Base-by-base conservation (phyloP, 1,140 invertebrate genomes). In the Eriocheir sinensis region DNA sequence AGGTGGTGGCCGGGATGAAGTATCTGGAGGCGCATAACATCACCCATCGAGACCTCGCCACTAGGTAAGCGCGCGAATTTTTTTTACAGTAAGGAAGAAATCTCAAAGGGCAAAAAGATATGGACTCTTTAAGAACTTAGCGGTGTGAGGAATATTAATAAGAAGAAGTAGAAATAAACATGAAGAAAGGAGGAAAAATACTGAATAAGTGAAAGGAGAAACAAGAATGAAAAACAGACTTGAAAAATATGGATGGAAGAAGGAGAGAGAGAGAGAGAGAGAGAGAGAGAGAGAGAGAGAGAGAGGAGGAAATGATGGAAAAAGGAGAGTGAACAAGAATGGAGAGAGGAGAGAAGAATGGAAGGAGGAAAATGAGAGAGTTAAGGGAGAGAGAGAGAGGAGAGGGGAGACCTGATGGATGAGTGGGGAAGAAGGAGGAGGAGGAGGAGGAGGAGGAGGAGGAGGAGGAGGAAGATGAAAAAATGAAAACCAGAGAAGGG, bases 1-100 rank as follows among this genome's bases (percentile, higher is more conserved):
- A 98, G 97, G 98, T 98, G 96, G 98, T 98, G 95, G 98, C 98
- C 94, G 98, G 98, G 92, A 98, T 98, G 98, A 98, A 98, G 96
- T 98, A 98, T 97, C 97, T 98, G 96, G 98, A 98, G 97, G 97
- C 97, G 38, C 97, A 98, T 96, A 98, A 98, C 96, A 98, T 98
- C 96, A 97, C 98, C 60, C 98, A 98, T 97, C 97, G 98, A 95
- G 98, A 98, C 97, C 97, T 98, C 91, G 98, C 98, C 48, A 98
- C 98, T 92, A 97, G 98, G 97, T 98, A 97, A 97, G 97, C 9
- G 44, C 4, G 44, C 4, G 44, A 48, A 15, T 48, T n/a, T 81
- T n/a, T 8, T 8, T 8, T 30, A 30, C 3, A 41, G 40, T 30
- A n/a, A 86, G 32, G 30, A 86, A 32, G 36, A 41, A 86, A 36